A percentile compares a stretch with the other conserved stretches of the same genome.
phyloP scores from a whole-genome alignment of 2,888 invertebrate species.

The Campopleginae sp. region DNA sequence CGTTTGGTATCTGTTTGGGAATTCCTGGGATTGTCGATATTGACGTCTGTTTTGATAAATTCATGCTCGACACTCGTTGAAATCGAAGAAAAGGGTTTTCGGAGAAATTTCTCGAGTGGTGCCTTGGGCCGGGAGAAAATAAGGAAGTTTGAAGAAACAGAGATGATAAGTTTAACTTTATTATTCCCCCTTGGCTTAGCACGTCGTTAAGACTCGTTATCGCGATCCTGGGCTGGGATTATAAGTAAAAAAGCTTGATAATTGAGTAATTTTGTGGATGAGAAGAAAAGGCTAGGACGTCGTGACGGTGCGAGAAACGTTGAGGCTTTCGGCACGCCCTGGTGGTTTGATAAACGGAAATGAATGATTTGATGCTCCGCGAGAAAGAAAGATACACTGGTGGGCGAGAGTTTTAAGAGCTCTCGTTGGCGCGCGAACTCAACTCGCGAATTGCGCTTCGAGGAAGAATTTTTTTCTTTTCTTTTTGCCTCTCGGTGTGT shows the following conservation, averaged over 20 bases:
- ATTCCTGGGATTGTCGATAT: too few species aligned
- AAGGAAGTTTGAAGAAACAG: not conserved
- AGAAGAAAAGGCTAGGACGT: constrained; percentile 28
- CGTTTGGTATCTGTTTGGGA: too few species aligned
- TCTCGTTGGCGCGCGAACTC: constrained; percentile 39
- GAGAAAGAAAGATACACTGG: constrained; percentile 32
- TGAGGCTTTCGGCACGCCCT: constrained; percentile 32
- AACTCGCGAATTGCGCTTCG: constrained; percentile 40
- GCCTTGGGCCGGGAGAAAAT: not conserved
- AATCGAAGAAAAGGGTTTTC: not conserved
- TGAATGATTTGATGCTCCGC: constrained; percentile 59
- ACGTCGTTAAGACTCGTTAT: constrained; percentile 25
- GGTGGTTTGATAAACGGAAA: constrained; percentile 63
- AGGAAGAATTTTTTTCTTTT: constrained; percentile 11
- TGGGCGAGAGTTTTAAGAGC: constrained; percentile 59
- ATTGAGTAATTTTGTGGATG: constrained; percentile 26
- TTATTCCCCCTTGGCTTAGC: not conserved
- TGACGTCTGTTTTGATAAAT: not conserved
- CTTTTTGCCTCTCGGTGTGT: not conserved
- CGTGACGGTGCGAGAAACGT: constrained; percentile 19
- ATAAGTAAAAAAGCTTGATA: constrained; percentile 11
- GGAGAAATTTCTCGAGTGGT: not conserved
- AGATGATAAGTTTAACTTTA: constrained; percentile 4
- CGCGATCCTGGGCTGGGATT: not conserved
- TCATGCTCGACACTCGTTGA: not conserved